phyloP scores from a whole-genome alignment of 1,140 invertebrate species.

The Fopius arisanus region DNA sequence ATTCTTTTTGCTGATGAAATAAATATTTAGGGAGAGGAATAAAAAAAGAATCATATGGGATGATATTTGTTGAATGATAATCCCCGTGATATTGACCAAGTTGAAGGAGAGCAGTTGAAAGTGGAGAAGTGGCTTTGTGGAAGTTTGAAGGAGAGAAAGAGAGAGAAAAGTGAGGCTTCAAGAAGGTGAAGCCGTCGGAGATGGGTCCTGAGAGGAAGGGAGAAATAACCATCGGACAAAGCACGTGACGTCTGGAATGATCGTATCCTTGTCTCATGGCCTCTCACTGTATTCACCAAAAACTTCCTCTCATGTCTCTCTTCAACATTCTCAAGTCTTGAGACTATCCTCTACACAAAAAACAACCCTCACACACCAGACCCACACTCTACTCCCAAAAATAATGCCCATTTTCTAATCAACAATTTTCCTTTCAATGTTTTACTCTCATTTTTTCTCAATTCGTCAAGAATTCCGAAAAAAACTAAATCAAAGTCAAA shows the following conservation, averaged over 20 bases:
- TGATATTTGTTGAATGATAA: neutral
- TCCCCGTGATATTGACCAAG: neutral
- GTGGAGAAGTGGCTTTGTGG: neutral
- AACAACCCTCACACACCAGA: no score
- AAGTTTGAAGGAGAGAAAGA: neutral
- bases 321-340: neutral
- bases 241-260: constrained; percentile 49
- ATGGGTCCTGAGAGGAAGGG: constrained; percentile 22
- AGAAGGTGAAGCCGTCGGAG: constrained; percentile 12
- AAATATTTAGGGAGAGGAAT: no score
- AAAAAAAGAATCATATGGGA: neutral
- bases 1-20: no score
- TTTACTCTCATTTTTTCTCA: no score
- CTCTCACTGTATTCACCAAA: neutral
- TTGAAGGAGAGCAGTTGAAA: neutral
- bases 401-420: no score
- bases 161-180: neutral
- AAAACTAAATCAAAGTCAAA: no score
- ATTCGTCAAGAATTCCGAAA: no score
- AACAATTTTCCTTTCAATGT: no score
- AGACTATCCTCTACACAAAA: neutral
- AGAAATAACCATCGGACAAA: constrained; percentile 35
- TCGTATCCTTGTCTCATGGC: constrained; percentile 35
- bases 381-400: no score
- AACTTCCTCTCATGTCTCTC: neutral